Conservation (phyloP, 2,888 invertebrate species). For the Cheilosia soror region DNA sequence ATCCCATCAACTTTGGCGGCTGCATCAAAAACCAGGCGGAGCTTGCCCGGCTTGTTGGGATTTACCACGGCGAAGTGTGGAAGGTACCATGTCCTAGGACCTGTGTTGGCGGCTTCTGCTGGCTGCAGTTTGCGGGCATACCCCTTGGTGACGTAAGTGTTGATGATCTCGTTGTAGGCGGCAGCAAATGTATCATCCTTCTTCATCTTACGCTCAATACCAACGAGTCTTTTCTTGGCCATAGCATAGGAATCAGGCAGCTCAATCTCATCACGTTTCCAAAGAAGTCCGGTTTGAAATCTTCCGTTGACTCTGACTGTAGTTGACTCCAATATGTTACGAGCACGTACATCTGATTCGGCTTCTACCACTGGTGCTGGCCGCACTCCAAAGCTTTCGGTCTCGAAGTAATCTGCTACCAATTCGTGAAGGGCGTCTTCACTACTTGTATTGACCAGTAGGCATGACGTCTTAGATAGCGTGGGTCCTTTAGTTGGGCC, state of each 20-base stretch:
- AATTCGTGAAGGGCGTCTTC: constrained; percentile 36
- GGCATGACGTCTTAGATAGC: constrained; percentile 14
- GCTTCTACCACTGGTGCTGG: constrained; percentile 10
- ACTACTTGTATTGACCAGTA: constrained; percentile 14
- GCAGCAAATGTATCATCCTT: constrained; percentile 45
- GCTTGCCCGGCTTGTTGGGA: constrained; percentile 77
- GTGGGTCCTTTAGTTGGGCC: constrained; percentile 20
- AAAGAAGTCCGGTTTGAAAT: constrained; percentile 54
- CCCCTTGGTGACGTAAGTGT: constrained; percentile 63
- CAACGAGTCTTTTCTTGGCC: constrained; percentile 65
- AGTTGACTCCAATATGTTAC: constrained; percentile 27
- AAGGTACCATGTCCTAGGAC: constrained; percentile 75
- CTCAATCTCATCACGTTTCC: constrained; percentile 21
- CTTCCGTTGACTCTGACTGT: constrained; percentile 30
- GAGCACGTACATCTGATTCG: constrained; percentile 27
- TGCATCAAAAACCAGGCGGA: constrained; percentile 79
- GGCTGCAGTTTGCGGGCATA: constrained; percentile 64
- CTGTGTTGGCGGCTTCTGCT: constrained; percentile 17
- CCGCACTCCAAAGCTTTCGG: constrained; percentile 21
- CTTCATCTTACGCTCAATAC: constrained; percentile 68
- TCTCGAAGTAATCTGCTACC: constrained; percentile 20
- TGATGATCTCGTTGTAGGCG: constrained; percentile 49
- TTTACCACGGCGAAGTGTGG: constrained; percentile 77
- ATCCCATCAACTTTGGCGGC: constrained; percentile 77
- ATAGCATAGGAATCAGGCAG: constrained; percentile 55